A percentile compares a stretch with the other conserved stretches of the same genome.
Evolutionary conservation across 1,140 invertebrate genomes (phyloP).

Genomic region (Trinorchestia longiramus): DNA sequence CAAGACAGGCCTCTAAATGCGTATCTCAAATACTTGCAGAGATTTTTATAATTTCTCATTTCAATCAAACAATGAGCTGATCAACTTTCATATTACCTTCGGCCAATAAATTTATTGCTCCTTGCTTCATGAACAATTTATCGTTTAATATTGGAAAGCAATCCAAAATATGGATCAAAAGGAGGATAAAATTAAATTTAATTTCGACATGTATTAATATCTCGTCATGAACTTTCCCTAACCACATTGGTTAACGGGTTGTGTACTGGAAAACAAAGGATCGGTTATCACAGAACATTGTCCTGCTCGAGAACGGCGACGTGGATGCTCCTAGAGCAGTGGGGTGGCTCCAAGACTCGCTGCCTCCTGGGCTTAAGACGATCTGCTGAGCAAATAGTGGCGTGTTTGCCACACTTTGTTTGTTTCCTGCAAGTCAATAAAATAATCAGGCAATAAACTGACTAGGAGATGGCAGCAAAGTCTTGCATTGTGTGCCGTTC

Average conservation of each 20-base stretch:
- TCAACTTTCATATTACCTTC: not conserved
- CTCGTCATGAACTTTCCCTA: not conserved
- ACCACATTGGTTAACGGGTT: not conserved
- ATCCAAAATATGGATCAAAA: not conserved
- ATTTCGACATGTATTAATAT: not conserved
- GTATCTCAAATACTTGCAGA: not conserved
- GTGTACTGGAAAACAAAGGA: not conserved
- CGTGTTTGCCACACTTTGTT: not conserved
- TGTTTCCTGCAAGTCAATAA: not conserved
- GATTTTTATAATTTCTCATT: not conserved
- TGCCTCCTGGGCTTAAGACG: not conserved
- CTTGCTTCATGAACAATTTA: not conserved
- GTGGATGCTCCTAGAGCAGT: not conserved
- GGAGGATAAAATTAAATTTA: not conserved
- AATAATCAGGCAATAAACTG: not conserved
- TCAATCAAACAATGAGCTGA: not conserved
- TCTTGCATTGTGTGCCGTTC: not conserved
- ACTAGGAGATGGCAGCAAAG: not conserved
- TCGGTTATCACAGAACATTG: not conserved
- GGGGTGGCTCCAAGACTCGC: too few species aligned
- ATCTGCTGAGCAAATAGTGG: not conserved
- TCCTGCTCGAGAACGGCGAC: not conserved
- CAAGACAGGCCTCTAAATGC: not conserved
- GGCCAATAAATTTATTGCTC: not conserved
- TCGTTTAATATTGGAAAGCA: not conserved